Evolutionary conservation across 2,888 invertebrate species (phyloP).

Genomic region (Drosophila formosana): DNA sequence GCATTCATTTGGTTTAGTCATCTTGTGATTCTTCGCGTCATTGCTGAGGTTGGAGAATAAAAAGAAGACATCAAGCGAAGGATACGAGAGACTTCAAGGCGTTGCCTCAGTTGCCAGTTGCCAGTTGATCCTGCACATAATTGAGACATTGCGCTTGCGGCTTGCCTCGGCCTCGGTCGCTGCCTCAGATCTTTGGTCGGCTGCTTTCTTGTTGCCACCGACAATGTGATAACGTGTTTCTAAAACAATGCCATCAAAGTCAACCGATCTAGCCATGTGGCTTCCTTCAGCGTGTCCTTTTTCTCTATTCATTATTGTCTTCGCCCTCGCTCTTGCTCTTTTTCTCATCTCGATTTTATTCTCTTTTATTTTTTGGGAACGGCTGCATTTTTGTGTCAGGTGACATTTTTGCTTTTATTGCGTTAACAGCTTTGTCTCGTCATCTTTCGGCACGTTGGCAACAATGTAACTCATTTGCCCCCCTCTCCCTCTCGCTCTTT

Average conservation of each 20-base stretch:
- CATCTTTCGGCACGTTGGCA: conserved; percentile 76
- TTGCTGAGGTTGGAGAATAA: conserved; percentile 21
- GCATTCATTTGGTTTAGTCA: conserved; percentile 61
- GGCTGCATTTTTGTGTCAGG: conserved; percentile 70
- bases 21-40: conserved; percentile 29
- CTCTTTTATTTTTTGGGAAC: conserved; percentile 33
- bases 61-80: conserved; percentile 3
- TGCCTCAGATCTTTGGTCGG: conserved; percentile 24
- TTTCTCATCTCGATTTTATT: background rate
- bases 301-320: conserved; percentile 4
- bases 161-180: conserved; percentile 29
- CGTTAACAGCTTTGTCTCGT: conserved; percentile 64
- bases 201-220: conserved; percentile 54
- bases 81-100: conserved; percentile 38
- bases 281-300: conserved; percentile 39
- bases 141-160: conserved; percentile 60
- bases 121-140: conserved; percentile 31
- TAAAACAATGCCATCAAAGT: conserved; percentile 74
- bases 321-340: conserved; percentile 14
- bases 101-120: conserved; percentile 32
- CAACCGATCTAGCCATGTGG: conserved; percentile 57
- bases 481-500: conserved; percentile 14
- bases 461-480: conserved; percentile 47
- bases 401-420: conserved; percentile 71
- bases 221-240: conserved; percentile 70